Conservation (phyloP, 37 sponge, comb jelly and placozoan species). For the Aphrocallistes beatrix region DNA sequence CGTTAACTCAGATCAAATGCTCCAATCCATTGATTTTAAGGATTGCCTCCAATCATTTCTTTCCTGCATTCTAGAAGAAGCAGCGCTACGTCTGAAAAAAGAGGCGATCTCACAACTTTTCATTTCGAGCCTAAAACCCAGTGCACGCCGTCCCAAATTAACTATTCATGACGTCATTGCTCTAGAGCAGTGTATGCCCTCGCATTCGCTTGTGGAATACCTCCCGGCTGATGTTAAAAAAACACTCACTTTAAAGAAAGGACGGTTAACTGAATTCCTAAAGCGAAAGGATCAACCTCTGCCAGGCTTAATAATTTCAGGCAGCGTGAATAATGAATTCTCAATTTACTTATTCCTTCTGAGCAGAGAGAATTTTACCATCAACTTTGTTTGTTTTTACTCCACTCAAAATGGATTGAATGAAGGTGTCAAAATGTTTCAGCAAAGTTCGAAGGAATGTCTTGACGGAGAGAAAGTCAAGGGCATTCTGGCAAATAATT, state of each 20-base stretch:
- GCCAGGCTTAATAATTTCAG: not conserved
- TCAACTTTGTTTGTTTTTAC: not conserved
- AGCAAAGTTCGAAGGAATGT: not conserved
- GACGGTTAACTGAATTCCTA: not conserved
- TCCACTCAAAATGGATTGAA: not conserved
- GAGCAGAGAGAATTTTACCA: not conserved
- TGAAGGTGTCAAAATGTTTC: not conserved
- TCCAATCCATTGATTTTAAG: not conserved
- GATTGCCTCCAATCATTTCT: not conserved
- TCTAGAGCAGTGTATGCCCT: not conserved
- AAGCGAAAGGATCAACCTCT: not conserved
- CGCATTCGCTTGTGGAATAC: not conserved
- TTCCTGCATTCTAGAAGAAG: not conserved
- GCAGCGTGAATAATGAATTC: not conserved
- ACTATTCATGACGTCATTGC: not conserved
- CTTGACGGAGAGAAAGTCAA: not conserved
- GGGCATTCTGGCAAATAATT: not conserved
- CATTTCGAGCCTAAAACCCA: not conserved
- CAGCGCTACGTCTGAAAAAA: not conserved
- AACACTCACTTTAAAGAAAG: not conserved
- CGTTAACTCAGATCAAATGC: not conserved
- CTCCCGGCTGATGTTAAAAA: not conserved
- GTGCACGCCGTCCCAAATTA: not conserved
- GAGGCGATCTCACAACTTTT: not conserved
- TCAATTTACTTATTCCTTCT: not conserved